phyloP scores from a whole-genome alignment of 2,113 vertebrate species.

The Nothocercus julius region DNA sequence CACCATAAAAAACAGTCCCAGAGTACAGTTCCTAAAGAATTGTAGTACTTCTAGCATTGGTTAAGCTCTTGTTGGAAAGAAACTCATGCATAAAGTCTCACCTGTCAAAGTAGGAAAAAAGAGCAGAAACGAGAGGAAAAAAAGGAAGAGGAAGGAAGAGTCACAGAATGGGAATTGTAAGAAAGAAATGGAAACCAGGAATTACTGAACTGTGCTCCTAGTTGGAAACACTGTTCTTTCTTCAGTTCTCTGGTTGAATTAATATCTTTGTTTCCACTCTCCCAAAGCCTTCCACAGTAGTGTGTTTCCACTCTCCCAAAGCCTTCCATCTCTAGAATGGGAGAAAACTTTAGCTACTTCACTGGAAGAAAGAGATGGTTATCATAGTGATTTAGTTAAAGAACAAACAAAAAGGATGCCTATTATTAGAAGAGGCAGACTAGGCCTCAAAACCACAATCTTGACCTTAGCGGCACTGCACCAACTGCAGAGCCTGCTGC shows the following conservation, averaged over 20 bases:
- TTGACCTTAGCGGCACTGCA: neutral
- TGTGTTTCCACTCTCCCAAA: neutral
- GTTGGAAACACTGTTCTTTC: neutral
- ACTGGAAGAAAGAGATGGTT: neutral
- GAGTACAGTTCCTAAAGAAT: accelerated
- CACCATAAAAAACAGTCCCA: neutral
- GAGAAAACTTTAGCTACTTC: neutral
- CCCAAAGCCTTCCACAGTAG: neutral
- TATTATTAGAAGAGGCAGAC: neutral
- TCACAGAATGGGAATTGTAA: neutral
- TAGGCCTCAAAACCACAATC: neutral
- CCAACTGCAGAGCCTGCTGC: neutral
- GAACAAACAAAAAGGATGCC: constrained; percentile 9
- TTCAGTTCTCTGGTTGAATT: neutral
- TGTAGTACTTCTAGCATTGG: neutral
- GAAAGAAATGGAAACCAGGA: neutral
- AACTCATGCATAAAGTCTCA: neutral
- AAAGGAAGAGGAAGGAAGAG: neutral
- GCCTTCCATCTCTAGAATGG: neutral
- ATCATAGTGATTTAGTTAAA: neutral
- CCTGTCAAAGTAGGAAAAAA: neutral
- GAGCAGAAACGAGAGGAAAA: neutral
- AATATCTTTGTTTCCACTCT: neutral
- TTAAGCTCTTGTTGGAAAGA: neutral
- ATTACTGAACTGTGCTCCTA: neutral